Base-by-base conservation (phyloP, 1,140 invertebrate genomes). In the Archivesica marissinica region DNA sequence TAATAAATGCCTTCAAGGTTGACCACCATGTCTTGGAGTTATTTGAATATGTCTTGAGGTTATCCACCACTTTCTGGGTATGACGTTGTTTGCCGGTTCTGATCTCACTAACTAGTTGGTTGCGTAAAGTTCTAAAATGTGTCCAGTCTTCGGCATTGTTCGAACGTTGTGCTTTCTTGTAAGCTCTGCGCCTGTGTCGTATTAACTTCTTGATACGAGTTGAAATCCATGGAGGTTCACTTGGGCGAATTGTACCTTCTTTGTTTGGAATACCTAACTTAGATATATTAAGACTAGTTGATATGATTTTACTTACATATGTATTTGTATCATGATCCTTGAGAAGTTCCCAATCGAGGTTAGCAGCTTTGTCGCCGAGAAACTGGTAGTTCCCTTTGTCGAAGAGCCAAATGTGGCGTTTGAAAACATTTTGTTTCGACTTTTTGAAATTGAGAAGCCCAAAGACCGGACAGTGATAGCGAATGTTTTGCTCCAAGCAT, bases 361-460 rank as follows among this genome's bases (percentile, higher is more conserved):
- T 35, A 23, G 64, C 11, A 7, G 23, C 30, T 2, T 74, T 50
- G 15, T 52, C 70, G 20, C 47, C 2, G 2, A 50, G 28, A 6
- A 50, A 15, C 7, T 47, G 41, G 44, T 50, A 74, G 23, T 74
- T 74, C 1, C 70, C 70, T 74, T 74, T 35, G 17, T 52, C 70
- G n/a, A n/a, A n/a, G n/a, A n/a, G n/a, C n/a, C n/a, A n/a, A n/a
- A 52, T 50, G 52, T 74, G 39, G 30, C 70, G 28, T 74, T 50
- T 50, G 52, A 50, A 50, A 25, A 25, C 28, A 2, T 23, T 4
- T 3, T 28, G 11, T 17, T 33, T 50, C 13, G 39, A 20, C 52
- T 74, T 74, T 28, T 13, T 50, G 11, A 52, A 13, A 20, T 39
- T 74, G 35, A 74, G 47, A 74, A 47, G 28, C 2, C 70, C 39